phyloP scores from a whole-genome alignment of 2,113 vertebrate species.

The Lepisosteus osseus region DNA sequence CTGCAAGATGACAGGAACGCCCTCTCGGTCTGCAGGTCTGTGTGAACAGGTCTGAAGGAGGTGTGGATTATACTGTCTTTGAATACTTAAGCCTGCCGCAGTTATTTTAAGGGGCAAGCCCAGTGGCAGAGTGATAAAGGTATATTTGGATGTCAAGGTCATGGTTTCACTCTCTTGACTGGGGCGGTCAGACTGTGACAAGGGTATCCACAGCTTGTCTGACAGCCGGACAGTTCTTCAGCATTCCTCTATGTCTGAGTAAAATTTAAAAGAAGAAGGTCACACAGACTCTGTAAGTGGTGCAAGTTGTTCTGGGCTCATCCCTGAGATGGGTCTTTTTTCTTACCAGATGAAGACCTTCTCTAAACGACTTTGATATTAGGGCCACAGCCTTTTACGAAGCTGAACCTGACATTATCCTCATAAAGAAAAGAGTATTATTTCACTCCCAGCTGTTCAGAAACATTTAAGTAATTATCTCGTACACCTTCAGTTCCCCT shows the following conservation, averaged over 20 bases:
- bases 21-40: not conserved
- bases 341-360: slow-evolving; percentile 13
- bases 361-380: slow-evolving; percentile 14
- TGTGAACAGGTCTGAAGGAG: not conserved
- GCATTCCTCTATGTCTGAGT: slow-evolving; percentile 29
- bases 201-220: not conserved
- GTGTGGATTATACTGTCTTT: slow-evolving; percentile 1
- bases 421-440: slow-evolving; percentile 47
- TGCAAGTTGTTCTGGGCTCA: not conserved
- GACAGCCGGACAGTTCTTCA: slow-evolving; percentile 33
- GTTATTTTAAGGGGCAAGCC: slow-evolving; percentile 20
- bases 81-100: slow-evolving; percentile 2
- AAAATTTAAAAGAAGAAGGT: too few species aligned
- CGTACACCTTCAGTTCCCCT: slow-evolving; percentile 44
- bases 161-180: slow-evolving; percentile 9
- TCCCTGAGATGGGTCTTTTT: slow-evolving; percentile 8
- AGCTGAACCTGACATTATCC: slow-evolving; percentile 27
- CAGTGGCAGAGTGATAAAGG: slow-evolving; percentile 16
- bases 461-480: slow-evolving; percentile 48
- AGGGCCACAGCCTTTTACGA: slow-evolving; percentile 9
- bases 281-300: not conserved
- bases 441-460: slow-evolving; percentile 51
- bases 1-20: not conserved
- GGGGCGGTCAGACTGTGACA: slow-evolving; percentile 35
- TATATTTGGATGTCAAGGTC: slow-evolving; percentile 19